These are phyloP conservation scores for Helleia helle DNA, from an alignment of 2,888 invertebrate species.

Conservation along the genomic window DNA sequence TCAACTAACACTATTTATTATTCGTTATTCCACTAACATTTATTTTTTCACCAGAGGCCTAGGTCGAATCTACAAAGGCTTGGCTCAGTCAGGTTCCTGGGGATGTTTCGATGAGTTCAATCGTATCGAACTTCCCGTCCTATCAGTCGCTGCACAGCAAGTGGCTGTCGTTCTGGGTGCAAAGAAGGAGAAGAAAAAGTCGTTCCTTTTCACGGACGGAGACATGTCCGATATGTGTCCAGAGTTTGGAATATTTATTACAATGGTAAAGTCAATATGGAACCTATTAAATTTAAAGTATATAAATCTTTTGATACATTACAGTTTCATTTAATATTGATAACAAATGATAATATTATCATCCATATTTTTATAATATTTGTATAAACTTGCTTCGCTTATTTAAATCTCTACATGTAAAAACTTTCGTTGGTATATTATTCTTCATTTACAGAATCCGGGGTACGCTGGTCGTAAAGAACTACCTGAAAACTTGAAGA, in stretches of 20 bases:
- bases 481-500: constrained; percentile 96
- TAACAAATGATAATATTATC: too few species aligned
- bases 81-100: constrained; percentile 97
- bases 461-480: constrained; percentile 98
- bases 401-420: background rate
- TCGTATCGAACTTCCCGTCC: constrained; percentile 92
- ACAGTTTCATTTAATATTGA: too few species aligned
- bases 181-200: constrained; percentile 94
- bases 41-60: constrained; percentile 80
- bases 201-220: constrained; percentile 95
- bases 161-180: constrained; percentile 94
- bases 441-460: constrained; percentile 81
- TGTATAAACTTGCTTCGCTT: too few species aligned
- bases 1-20: too few species aligned
- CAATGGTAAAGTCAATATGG: constrained; percentile 84
- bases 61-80: constrained; percentile 95
- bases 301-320: background rate
- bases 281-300: background rate
- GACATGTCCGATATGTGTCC: constrained; percentile 93
- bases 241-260: constrained; percentile 97
- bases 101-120: constrained; percentile 99
- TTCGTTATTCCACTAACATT: background rate
- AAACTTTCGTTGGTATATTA: background rate
- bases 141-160: constrained; percentile 94
- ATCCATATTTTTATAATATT: too few species aligned